Evolutionary conservation across 2,797 vertebrate species (phyloP), one percentile per base, ranked within the genome.

Genomic region (Argyrosomus regius): DNA sequence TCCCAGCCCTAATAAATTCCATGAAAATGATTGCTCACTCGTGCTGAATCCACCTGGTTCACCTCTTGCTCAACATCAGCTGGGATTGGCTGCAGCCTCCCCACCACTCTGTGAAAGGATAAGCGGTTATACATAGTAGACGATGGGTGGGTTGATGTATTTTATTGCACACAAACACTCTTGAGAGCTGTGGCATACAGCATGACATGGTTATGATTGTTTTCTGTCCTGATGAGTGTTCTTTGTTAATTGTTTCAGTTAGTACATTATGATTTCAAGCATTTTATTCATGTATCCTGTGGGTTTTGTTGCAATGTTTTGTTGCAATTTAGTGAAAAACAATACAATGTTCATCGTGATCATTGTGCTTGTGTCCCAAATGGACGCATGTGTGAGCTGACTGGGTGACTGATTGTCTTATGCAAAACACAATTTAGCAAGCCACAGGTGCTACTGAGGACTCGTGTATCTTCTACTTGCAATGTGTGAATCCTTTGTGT

Each of bases 161-260:
- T 76, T 66, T 58, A 60, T 52, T 61, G 35, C 53, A 56, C 18
- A 54, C 22, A 67, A 65, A 57, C 13, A n/a, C 43, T 14, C 59
- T 43, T 24, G 5, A 64, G 45, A 52, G 28, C 35, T 9, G 35
- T 35, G 35, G 35, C 35, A 39, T 39, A 39, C 35, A 9, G 8
- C 8, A 39, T 39, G 35, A 9, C 35, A 39, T 39, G 35, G 35
- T 39, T 39, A 39, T 39, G 39, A 31, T 46, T 45, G 13, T 6
- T 57, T 60, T 62, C 8, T 22, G 1, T 45, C 59, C 39, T 60
- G 12, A 12, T 54, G 20, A 62, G 41, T 65, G 53, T 81, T 75
- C 26, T 57, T 12, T 24, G 17, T 20, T 76, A 22, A 70, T n/a
- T 61, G 26, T 67, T 71, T 18, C 53, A 49, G 45, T 53, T 59